Conservation (phyloP, 2,113 vertebrate species). For the Toxotes jaculatrix region DNA sequence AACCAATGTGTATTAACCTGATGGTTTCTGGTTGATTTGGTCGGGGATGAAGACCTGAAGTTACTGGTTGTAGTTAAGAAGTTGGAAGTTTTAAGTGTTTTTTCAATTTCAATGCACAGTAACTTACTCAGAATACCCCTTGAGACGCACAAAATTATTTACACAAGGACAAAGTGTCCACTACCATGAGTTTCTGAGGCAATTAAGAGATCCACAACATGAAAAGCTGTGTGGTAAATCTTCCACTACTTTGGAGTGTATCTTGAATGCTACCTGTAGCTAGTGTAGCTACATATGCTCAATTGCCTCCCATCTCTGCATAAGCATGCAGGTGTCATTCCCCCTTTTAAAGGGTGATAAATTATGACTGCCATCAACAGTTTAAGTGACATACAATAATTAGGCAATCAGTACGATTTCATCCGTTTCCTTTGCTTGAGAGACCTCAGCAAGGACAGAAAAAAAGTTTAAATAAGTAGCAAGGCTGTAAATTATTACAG, state of each 20-base stretch:
- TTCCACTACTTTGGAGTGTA: not conserved
- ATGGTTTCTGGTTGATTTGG: conserved; percentile 3
- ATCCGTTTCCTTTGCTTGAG: conserved; percentile 19
- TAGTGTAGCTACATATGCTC: conserved; percentile 30
- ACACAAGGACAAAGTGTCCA: not conserved
- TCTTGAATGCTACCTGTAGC: conserved; percentile 14
- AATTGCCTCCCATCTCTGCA: conserved; percentile 30
- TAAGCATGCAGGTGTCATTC: conserved; percentile 21
- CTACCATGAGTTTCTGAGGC: conserved; percentile 5
- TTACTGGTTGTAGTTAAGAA: too few species aligned
- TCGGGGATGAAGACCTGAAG: too few species aligned
- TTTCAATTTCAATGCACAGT: not conserved
- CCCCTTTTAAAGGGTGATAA: conserved; percentile 57
- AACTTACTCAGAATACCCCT: not conserved
- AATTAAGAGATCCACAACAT: conserved; percentile 12
- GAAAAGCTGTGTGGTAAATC: conserved; percentile 13
- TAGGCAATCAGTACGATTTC: conserved; percentile 29
- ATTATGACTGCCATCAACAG: conserved; percentile 39
- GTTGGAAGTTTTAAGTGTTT: too few species aligned
- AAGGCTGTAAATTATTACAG: conserved; percentile 17
- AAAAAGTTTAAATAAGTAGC: conserved; percentile 13
- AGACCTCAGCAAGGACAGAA: conserved; percentile 23
- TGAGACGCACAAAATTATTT: conserved; percentile 28
- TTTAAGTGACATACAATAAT: conserved; percentile 27
- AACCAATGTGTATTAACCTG: not conserved